phyloP scores from a whole-genome alignment of 1,140 invertebrate genomes.

The Glossosoma conforme region DNA sequence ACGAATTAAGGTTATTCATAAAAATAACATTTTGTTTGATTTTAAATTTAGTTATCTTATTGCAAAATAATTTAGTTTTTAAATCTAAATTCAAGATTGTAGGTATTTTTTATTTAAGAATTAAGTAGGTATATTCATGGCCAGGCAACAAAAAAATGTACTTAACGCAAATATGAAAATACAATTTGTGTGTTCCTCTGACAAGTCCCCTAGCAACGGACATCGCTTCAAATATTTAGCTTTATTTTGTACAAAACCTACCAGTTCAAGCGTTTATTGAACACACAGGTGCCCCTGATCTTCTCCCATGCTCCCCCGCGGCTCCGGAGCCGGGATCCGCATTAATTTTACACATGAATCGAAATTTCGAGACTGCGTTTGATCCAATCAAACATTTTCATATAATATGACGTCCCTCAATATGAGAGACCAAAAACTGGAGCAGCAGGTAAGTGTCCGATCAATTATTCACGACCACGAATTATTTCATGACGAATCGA shows the following conservation, averaged over 20 bases:
- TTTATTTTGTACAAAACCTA: slow-evolving; percentile 12
- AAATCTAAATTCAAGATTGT: too few species aligned
- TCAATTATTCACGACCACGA: slow-evolving; percentile 25
- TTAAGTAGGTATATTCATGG: too few species aligned
- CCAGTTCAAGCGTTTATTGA: slow-evolving; percentile 7
- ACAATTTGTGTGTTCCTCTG: slow-evolving; percentile 4
- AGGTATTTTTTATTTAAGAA: too few species aligned
- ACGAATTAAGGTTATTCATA: too few species aligned
- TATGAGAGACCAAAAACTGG: slow-evolving; percentile 66
- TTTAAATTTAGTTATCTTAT: too few species aligned
- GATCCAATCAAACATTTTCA: slow-evolving; percentile 9
- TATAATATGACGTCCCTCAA: slow-evolving; percentile 59
- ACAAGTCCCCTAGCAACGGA: slow-evolving; percentile 19
- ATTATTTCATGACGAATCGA: slow-evolving; percentile 15
- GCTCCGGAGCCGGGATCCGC: slow-evolving; percentile 5
- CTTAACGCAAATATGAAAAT: too few species aligned
- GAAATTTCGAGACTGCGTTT: slow-evolving; percentile 6
- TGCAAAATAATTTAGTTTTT: too few species aligned
- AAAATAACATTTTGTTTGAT: too few species aligned
- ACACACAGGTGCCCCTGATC: slow-evolving; percentile 3
- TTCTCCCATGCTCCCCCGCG: not conserved
- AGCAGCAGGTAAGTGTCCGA: slow-evolving; percentile 62
- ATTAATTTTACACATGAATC: not conserved
- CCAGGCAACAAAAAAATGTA: too few species aligned
- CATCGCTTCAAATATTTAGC: slow-evolving; percentile 21